Conservation (phyloP, 2,113 vertebrate species). For the Halichoerus grypus region DNA sequence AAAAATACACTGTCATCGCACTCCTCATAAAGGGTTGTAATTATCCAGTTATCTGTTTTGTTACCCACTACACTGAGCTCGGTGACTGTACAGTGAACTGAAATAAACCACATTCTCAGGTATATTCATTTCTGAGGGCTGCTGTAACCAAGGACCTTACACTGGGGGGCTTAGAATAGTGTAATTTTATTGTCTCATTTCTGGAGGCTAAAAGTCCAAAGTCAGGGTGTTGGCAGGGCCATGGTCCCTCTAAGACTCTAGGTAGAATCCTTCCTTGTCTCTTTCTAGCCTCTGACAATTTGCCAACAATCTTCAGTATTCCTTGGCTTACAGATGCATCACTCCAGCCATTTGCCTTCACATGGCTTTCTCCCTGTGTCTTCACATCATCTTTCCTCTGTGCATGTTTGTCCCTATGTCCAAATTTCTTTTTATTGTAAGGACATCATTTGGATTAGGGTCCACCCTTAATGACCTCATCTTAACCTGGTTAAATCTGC, state of each 20-base stretch:
- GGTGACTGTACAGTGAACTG: background rate
- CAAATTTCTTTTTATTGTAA: background rate
- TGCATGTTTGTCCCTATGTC: background rate
- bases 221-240: background rate
- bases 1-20: background rate
- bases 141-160: background rate
- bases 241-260: background rate
- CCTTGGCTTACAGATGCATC: rapidly evolving
- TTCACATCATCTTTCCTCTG: background rate
- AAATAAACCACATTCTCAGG: background rate
- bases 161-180: background rate
- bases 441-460: background rate
- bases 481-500: background rate
- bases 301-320: background rate
- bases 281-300: background rate
- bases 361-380: rapidly evolving
- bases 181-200: background rate
- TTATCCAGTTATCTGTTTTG: background rate
- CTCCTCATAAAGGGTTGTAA: background rate
- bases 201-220: background rate
- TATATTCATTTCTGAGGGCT: background rate
- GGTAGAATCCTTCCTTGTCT: no score
- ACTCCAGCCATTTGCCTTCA: background rate
- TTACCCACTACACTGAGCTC: background rate
- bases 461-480: background rate